phyloP scores from a whole-genome alignment of 30 jellyfish, hydroid and myxozoan species.

The Nemopilema nomurai region DNA sequence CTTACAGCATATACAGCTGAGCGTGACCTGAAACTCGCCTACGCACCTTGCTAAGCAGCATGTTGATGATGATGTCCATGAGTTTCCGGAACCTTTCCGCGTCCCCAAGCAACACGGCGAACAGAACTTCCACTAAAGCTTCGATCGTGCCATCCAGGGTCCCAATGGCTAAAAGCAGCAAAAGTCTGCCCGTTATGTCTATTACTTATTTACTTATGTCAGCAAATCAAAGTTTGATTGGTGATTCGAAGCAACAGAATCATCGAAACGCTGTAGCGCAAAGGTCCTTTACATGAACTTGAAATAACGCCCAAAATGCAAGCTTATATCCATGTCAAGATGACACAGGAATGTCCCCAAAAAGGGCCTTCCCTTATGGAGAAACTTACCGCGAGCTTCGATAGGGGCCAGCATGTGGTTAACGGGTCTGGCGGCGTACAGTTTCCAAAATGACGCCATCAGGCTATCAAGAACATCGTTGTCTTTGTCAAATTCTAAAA shows the following conservation, averaged over 20 bases:
- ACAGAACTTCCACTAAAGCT: conserved; percentile 73
- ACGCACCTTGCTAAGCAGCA: conserved; percentile 78
- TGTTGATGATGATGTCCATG: conserved; percentile 49
- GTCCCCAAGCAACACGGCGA: conserved; percentile 89
- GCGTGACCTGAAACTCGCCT: neutral
- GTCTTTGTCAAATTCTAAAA: conserved; percentile 58
- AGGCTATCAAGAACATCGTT: conserved; percentile 27
- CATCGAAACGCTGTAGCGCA: no score
- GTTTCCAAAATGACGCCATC: conserved; percentile 46
- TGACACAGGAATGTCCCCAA: no score
- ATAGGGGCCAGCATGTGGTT: conserved; percentile 59
- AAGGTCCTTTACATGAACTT: no score
- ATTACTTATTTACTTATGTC: no score
- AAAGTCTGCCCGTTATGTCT: no score
- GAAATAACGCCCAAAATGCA: no score
- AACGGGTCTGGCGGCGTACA: conserved; percentile 61
- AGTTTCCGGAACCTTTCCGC: conserved; percentile 38
- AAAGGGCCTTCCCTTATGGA: no score
- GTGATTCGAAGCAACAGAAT: no score
- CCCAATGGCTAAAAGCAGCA: conserved; percentile 76
- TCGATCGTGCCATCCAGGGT: conserved; percentile 76
- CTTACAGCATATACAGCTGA: no score
- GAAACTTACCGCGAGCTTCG: conserved; percentile 58
- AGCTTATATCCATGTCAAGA: no score
- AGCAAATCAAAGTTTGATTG: no score